A percentile compares a stretch with the other conserved stretches of the same genome.
These are phyloP conservation scores for Oikopleura albicans DNA, from an alignment of 23 tunicate genomes.

Conservation along the genomic window DNA sequence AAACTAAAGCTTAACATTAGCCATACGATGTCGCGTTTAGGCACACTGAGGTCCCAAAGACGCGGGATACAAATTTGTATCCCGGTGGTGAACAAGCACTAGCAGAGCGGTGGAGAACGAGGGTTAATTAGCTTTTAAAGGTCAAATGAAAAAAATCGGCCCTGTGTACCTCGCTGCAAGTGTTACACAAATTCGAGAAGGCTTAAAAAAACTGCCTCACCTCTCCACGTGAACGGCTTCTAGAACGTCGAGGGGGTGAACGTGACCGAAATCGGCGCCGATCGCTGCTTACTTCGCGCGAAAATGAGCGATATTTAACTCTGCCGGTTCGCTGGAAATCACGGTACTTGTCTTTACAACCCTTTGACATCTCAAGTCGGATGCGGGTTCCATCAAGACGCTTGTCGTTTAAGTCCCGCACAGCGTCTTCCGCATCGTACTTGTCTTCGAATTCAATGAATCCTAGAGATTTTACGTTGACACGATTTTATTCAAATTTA, in stretches of 20 bases:
- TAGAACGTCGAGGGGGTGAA: not conserved
- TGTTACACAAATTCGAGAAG: too few species aligned
- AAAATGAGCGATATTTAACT: not conserved
- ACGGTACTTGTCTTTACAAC: constrained; percentile 11
- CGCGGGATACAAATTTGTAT: too few species aligned
- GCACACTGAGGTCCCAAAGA: too few species aligned
- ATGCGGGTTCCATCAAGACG: not conserved
- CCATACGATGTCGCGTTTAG: too few species aligned
- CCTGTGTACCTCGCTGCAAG: too few species aligned
- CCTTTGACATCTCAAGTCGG: constrained; percentile 12
- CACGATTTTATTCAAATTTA: not conserved
- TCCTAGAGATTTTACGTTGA: not conserved
- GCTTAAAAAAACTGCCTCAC: not conserved
- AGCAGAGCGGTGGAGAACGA: too few species aligned
- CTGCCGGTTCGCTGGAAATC: not conserved
- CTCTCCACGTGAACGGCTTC: not conserved
- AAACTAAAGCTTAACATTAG: too few species aligned
- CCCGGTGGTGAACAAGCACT: too few species aligned
- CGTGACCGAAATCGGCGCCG: not conserved
- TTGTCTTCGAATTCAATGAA: constrained; percentile 4
- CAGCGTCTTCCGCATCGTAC: constrained; percentile 3
- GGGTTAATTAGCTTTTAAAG: too few species aligned
- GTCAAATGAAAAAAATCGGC: too few species aligned
- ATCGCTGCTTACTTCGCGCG: not conserved
- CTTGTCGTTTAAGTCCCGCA: not conserved